phyloP scores from a whole-genome alignment of 2,797 vertebrate genomes.

The Coregonus suidteri region DNA sequence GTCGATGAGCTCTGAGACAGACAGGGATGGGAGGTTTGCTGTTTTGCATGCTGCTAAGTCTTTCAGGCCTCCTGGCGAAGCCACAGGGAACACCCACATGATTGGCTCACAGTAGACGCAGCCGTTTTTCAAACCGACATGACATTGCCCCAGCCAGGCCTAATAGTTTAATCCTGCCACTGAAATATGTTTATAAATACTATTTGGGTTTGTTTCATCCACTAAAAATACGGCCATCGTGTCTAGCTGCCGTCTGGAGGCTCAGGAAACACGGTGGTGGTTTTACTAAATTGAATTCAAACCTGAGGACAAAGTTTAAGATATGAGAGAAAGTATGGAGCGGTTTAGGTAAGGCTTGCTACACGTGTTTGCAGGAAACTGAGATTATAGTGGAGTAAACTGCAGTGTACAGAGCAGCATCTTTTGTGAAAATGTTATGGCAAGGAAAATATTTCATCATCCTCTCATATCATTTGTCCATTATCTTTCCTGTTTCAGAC shows the following conservation, averaged over 20 bases:
- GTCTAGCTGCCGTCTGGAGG: constrained; percentile 7
- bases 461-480: background rate
- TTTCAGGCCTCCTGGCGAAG: background rate
- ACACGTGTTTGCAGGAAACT: background rate
- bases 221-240: constrained; percentile 25
- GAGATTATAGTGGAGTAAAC: too few relatives aligned
- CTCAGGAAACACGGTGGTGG: background rate
- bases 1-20: background rate
- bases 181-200: constrained; percentile 38
- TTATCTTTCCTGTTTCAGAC: background rate
- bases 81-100: constrained; percentile 4
- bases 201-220: constrained; percentile 23
- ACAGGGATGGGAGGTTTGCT: background rate
- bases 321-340: background rate
- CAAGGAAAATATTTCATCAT: background rate
- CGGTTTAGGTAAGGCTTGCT: background rate
- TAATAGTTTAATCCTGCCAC: constrained; percentile 40
- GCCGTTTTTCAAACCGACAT: constrained; percentile 23
- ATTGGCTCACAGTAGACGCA: constrained; percentile 5
- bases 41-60: background rate
- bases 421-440: background rate
- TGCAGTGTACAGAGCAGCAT: background rate
- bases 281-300: background rate
- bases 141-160: constrained; percentile 21
- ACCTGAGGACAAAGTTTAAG: constrained; percentile 19